Conservation (phyloP, 2,888 invertebrate genomes). For the Ophion slaviceki region DNA sequence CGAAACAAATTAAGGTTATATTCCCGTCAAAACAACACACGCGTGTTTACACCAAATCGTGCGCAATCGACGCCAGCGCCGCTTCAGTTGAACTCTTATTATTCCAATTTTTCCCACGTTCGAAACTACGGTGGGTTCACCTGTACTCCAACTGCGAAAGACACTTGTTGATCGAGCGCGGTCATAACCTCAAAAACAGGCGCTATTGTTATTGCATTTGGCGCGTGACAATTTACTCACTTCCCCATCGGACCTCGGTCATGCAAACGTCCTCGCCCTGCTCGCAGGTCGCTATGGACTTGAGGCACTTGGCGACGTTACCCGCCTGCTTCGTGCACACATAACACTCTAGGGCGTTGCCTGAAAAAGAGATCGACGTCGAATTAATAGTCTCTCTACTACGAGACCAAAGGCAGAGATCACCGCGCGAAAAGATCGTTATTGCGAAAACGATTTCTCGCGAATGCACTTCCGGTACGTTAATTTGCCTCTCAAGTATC, state of each 20-base stretch:
- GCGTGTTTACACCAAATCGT: not conserved
- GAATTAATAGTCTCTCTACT: not conserved
- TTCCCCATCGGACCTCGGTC: slow-evolving; percentile 96
- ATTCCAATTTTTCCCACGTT: not conserved
- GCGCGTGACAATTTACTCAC: slow-evolving; percentile 83
- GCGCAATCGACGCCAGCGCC: not conserved
- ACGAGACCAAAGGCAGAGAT: no score
- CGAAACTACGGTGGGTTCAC: not conserved
- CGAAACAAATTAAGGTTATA: not conserved
- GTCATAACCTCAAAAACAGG: slow-evolving; percentile 64
- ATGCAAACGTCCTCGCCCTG: slow-evolving; percentile 94
- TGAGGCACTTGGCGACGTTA: slow-evolving; percentile 96
- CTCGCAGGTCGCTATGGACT: slow-evolving; percentile 95
- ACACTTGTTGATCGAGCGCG: slow-evolving; percentile 23
- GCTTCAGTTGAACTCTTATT: not conserved
- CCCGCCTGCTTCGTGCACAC: slow-evolving; percentile 97
- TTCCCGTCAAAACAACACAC: not conserved
- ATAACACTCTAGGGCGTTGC: slow-evolving; percentile 94
- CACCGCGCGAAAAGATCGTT: not conserved
- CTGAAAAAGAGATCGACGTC: slow-evolving; percentile 81
- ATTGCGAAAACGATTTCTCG: not conserved
- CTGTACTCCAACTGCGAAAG: not conserved
- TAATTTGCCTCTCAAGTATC: not conserved
- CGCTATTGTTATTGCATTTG: not conserved
- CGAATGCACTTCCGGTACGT: not conserved